Evolutionary conservation across 2,888 invertebrate species (phyloP), one percentile per base, ranked within the genome.

Genomic region (Cartodere bifasciata): DNA sequence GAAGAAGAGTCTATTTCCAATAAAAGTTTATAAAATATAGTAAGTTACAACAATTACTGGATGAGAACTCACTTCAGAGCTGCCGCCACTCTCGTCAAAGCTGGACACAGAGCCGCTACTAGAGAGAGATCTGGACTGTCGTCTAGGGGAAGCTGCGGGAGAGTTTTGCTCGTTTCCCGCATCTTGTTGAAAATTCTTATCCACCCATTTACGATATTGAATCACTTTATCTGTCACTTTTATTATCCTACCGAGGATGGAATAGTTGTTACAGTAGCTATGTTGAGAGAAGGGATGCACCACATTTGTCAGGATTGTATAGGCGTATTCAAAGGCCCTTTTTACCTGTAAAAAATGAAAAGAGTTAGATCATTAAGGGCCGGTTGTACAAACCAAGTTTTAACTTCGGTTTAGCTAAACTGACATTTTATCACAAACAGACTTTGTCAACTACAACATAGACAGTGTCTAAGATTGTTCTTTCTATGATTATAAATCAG

Each of bases 321-420:
- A 95, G 37, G 97, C 97, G 68, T 88, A 90, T 63, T 92, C 92
- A 66, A 97, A 98, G 37, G 95, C 91, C 64, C 86, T 81, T 58
- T 85, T 84, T 11, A 85, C 84, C 58, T 69, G 59, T 21, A 64
- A 49, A 36, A 33, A 31, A 21, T 3, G 10, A 14, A 23, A 23
- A 13, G 13, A 4, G 11, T 13, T 12, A 5, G 5, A 23, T 23
- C n/a, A 12, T 5, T 6, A n/a, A 9, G 4, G 2, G 11, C 11
- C 10, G 11, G 4, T 14, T 9, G 12, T 3, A 9, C 13, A 28
- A 28, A 17, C 13, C 4, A 28, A 11, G 22, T 16, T 13, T 21
- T 21, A 22, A 28, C 28, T 20, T 28, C 28, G 20, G 21, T n/a
- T n/a, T n/a, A n/a, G n/a, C n/a, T n/a, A n/a, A n/a, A n/a, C n/a